These are phyloP conservation scores for Atta texana DNA, from an alignment of 1,140 invertebrate genomes.

Conservation along the genomic window DNA sequence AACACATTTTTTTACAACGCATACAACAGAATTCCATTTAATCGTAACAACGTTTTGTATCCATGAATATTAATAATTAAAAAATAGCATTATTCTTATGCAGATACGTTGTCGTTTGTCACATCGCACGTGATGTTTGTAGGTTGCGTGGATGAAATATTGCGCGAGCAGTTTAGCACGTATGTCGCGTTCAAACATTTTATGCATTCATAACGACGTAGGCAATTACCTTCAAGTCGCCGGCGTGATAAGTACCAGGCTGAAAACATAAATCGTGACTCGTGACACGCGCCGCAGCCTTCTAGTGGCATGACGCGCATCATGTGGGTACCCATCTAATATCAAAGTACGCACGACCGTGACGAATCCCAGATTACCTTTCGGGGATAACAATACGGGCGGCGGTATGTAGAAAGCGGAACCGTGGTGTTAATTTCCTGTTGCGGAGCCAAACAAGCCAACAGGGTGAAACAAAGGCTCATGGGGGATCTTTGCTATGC, in stretches of 20 bases:
- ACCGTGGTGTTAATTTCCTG: conserved; percentile 75
- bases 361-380: conserved; percentile 74
- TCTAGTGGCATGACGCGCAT: conserved; percentile 1
- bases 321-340: conserved; percentile 56
- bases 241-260: conserved; percentile 52
- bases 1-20: not conserved
- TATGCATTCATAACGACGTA: conserved; percentile 58
- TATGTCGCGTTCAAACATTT: conserved; percentile 58
- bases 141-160: conserved; percentile 53
- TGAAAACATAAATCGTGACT: conserved; percentile 58
- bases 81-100: not conserved
- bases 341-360: conserved; percentile 62
- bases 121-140: conserved; percentile 40
- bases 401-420: conserved; percentile 66
- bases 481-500: conserved; percentile 67
- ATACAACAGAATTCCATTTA: not conserved
- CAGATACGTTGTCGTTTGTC: not conserved
- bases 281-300: conserved; percentile 41
- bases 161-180: conserved; percentile 41
- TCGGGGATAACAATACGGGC: conserved; percentile 69
- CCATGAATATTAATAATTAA: conserved; percentile 27
- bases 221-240: conserved; percentile 48
- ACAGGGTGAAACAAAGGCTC: conserved; percentile 70
- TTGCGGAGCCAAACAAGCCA: conserved; percentile 68
- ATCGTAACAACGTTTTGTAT: not conserved